Evolutionary conservation across 2,797 vertebrate species (phyloP).

Genomic region (Alcedo quadribrachys): DNA sequence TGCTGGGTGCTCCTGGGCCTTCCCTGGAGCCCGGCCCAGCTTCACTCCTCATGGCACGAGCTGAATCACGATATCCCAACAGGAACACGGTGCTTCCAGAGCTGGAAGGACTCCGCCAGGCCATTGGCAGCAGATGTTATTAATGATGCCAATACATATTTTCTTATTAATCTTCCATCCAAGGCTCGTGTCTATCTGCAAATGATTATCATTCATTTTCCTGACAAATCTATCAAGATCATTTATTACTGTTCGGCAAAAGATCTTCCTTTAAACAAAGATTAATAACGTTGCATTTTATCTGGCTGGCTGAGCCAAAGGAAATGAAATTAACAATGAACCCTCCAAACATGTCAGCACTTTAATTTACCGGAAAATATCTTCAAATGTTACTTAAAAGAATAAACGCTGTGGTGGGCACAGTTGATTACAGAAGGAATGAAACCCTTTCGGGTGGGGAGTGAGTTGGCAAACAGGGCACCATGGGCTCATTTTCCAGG

Average conservation of each 20-base stretch:
- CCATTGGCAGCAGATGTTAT: slow-evolving; percentile 71
- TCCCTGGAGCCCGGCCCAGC: neutral
- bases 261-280: slow-evolving; percentile 72
- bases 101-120: slow-evolving; percentile 51
- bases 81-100: neutral
- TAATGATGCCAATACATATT: slow-evolving; percentile 73
- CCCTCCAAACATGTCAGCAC: slow-evolving; percentile 67
- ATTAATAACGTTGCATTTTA: slow-evolving; percentile 71
- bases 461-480: neutral
- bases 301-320: slow-evolving; percentile 71
- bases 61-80: slow-evolving; percentile 34
- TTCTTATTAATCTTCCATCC: slow-evolving; percentile 69
- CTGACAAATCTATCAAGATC: slow-evolving; percentile 76
- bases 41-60: neutral
- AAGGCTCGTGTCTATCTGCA: slow-evolving; percentile 70
- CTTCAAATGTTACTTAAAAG: slow-evolving; percentile 67
- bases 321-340: slow-evolving; percentile 77
- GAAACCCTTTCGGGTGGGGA: neutral
- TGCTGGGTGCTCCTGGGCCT: neutral
- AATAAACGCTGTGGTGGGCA: slow-evolving; percentile 36
- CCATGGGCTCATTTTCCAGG: neutral
- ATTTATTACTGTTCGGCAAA: slow-evolving; percentile 70
- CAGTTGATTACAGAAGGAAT: slow-evolving; percentile 24
- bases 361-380: slow-evolving; percentile 73
- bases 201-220: slow-evolving; percentile 75